These are phyloP conservation scores for Pterocles burchelli DNA, from an alignment of 2,113 vertebrate species.

Conservation along the genomic window DNA sequence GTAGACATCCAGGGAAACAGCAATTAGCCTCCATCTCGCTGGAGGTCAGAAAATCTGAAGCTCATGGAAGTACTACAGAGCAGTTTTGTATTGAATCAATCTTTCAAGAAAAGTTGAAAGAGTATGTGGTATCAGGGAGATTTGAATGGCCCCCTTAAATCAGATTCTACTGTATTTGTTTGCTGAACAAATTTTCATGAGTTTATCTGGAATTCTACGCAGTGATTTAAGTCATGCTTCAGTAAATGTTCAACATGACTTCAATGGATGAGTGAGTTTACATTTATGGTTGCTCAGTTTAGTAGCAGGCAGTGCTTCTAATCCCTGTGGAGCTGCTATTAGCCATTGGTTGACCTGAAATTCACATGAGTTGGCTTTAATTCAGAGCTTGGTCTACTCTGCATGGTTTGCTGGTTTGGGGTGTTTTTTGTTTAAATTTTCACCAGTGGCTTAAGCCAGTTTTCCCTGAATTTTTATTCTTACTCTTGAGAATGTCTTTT, in stretches of 20 bases:
- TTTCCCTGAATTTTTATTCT: background rate
- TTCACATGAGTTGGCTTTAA: conserved; percentile 64
- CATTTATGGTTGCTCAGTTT: conserved; percentile 67
- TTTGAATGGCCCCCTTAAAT: background rate
- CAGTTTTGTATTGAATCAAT: background rate
- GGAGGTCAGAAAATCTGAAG: background rate
- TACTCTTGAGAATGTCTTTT: background rate
- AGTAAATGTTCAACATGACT: conserved; percentile 72
- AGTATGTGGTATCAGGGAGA: background rate
- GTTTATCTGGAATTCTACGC: conserved; percentile 61
- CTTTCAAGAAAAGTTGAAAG: background rate
- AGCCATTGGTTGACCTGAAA: conserved; percentile 72
- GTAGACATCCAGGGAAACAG: background rate
- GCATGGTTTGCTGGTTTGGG: conserved; percentile 5
- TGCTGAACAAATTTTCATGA: background rate
- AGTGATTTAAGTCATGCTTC: conserved; percentile 78
- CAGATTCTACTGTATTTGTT: background rate
- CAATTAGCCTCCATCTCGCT: background rate
- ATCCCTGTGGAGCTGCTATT: conserved; percentile 74
- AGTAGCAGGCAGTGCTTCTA: conserved; percentile 57
- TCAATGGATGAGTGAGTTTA: conserved; percentile 75
- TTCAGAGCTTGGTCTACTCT: conserved; percentile 35
- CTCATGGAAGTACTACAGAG: background rate
- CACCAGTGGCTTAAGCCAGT: background rate
- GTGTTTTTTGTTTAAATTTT: background rate